These are phyloP conservation scores for Mesitornis unicolor DNA, from an alignment of 2,113 vertebrate genomes.

Conservation along the genomic window DNA sequence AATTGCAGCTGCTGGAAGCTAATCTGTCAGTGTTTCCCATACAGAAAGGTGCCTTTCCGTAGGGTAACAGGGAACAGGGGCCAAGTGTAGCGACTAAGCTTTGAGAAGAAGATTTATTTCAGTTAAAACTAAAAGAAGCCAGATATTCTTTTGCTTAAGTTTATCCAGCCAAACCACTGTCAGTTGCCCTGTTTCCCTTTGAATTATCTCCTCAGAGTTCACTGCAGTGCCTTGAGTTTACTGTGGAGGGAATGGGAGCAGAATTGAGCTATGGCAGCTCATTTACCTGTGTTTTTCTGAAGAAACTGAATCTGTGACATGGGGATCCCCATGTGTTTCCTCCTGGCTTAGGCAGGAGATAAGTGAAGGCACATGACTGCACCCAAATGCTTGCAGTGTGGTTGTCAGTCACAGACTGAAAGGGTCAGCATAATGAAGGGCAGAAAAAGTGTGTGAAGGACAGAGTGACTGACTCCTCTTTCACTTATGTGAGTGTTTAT, in stretches of 20 bases:
- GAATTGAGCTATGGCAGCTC: neutral
- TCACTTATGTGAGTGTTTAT: neutral
- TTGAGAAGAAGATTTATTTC: neutral
- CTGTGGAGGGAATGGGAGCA: neutral
- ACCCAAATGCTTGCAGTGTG: neutral
- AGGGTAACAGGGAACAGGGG: neutral
- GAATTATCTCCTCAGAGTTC: neutral
- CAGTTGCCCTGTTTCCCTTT: neutral
- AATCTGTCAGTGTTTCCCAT: neutral
- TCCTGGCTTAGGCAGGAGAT: neutral
- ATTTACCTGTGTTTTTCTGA: neutral
- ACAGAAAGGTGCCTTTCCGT: neutral
- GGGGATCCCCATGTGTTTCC: neutral
- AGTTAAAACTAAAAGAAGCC: neutral
- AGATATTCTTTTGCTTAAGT: constrained; percentile 18
- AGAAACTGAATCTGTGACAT: neutral
- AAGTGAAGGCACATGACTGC: neutral
- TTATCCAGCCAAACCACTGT: neutral
- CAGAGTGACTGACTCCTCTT: neutral
- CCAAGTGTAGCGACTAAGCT: neutral
- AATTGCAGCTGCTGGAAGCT: neutral
- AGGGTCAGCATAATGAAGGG: neutral
- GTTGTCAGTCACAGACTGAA: neutral
- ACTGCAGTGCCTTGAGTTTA: neutral
- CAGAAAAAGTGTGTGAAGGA: neutral